A percentile compares a stretch with the other conserved stretches of the same genome.
Conservation (phyloP, 37 sponge, comb jelly and placozoan species). For the Cliona cf. orientalis region DNA sequence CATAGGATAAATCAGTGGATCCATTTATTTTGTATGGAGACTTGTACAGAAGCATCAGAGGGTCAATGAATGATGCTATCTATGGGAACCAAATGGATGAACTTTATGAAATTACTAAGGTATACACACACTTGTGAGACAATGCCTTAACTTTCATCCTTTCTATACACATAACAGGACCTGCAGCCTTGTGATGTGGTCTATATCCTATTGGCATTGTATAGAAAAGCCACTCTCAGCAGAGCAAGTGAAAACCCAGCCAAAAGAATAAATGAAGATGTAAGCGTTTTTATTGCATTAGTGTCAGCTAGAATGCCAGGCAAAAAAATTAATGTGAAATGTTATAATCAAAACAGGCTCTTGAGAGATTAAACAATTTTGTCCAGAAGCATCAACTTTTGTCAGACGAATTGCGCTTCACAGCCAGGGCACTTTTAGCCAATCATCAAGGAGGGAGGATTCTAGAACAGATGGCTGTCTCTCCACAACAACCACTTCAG, state of each 20-base stretch:
- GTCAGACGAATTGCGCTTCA: conserved; percentile 10
- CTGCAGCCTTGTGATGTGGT: neutral
- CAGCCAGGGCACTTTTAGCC: conserved; percentile 22
- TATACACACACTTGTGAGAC: conserved; percentile 3
- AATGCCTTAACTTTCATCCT: no score
- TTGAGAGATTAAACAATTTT: conserved; percentile 13
- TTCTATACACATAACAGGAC: neutral
- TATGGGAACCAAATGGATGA: conserved; percentile 36
- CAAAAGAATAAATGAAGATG: no score
- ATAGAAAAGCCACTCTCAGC: conserved; percentile 6
- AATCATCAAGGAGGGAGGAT: conserved; percentile 59
- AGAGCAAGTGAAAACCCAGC: no score
- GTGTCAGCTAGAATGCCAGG: conserved; percentile 12
- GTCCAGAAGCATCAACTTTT: neutral
- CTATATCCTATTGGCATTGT: conserved; percentile 22
- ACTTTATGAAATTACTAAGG: conserved; percentile 21
- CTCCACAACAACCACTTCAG: conserved; percentile 23
- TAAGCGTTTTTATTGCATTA: no score
- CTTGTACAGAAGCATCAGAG: conserved; percentile 36
- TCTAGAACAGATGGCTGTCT: conserved; percentile 29
- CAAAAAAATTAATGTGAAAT: neutral
- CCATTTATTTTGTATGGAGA: conserved; percentile 66
- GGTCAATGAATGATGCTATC: conserved; percentile 31
- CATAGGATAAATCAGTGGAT: conserved; percentile 45
- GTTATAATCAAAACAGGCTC: neutral